Evolutionary conservation across 2,113 vertebrate species (phyloP), one percentile per base, ranked within the genome.

Genomic region (Platichthys flesus): DNA sequence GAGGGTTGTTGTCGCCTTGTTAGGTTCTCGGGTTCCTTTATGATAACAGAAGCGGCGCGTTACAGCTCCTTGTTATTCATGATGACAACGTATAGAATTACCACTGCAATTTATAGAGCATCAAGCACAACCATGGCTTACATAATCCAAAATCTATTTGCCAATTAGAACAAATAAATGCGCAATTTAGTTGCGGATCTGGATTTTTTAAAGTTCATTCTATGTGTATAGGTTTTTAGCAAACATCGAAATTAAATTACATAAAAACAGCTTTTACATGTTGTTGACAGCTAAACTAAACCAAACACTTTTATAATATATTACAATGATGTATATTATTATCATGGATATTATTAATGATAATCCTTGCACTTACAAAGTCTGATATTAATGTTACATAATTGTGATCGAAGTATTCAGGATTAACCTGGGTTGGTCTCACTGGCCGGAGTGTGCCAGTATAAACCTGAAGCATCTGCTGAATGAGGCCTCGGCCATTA

Each of bases 391-490:
- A 9, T 16, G 18, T 76, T 64, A n/a, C 64, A 71, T 72, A 73
- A 76, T 28, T 45, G 28, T 40, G 31, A 37, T 73, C 28, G 47
- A 15, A 23, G 18, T 77, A 79, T 78, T 78, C 51, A 40, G 54
- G 63, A 58, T 80, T 51, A 62, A 60, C 31, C 31, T 67, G 55
- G 51, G 37, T 28, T 0, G 16, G 66, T 31, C 31, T 47, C 40
- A 8, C 9, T 42, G 64, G n/a, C 62, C 40, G 37, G 31, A 47
- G 54, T 64, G 66, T 82, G 71, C 77, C 79, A 79, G 59, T 72
- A 49, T 77, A 42, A 9, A 60, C 68, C 67, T 78, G 62, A 4
- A 31, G 60, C 26, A 63, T 69, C 35, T 26, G 14, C 23, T 67
- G 21, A 56, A 24, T 24, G 54, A 24, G 52, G 40, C 75, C 57